These are phyloP conservation scores for Hiodon alosoides DNA, from an alignment of 2,113 vertebrate species.

Conservation along the genomic window DNA sequence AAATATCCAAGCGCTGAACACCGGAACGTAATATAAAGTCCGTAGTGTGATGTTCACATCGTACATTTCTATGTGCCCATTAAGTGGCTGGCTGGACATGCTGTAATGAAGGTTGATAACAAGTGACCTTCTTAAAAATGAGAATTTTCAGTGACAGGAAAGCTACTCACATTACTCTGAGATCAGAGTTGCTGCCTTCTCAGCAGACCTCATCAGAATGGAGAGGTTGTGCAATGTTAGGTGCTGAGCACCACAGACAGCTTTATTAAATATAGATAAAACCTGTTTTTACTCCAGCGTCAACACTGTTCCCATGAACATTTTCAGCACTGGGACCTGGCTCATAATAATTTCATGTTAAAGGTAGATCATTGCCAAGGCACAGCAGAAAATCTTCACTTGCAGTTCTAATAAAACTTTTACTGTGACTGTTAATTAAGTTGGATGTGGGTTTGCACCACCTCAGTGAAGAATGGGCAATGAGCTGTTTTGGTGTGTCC, in stretches of 20 bases:
- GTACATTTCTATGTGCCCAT: background rate
- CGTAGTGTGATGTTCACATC: background rate
- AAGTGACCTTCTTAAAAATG: background rate
- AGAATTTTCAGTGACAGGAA: background rate
- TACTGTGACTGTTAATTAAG: no score
- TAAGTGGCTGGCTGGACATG: background rate
- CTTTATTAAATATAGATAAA: no score
- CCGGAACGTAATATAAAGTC: background rate
- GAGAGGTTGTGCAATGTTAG: no score
- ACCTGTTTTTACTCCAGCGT: background rate
- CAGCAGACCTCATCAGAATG: background rate
- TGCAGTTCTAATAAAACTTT: background rate
- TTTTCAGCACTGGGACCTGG: background rate
- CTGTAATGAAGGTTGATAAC: background rate
- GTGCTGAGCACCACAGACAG: background rate
- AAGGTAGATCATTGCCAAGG: background rate
- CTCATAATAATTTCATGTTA: background rate
- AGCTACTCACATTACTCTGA: background rate
- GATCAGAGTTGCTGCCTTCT: background rate
- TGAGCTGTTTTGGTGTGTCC: no score
- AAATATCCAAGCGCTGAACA: no score
- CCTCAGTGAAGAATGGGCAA: no score
- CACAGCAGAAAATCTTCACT: background rate
- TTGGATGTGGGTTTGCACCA: no score
- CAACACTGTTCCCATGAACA: background rate